A percentile compares a stretch with the other conserved stretches of the same genome.
Conservation (phyloP, 92 coral and sea anemone species). For the Chrysogorgia sp. region DNA sequence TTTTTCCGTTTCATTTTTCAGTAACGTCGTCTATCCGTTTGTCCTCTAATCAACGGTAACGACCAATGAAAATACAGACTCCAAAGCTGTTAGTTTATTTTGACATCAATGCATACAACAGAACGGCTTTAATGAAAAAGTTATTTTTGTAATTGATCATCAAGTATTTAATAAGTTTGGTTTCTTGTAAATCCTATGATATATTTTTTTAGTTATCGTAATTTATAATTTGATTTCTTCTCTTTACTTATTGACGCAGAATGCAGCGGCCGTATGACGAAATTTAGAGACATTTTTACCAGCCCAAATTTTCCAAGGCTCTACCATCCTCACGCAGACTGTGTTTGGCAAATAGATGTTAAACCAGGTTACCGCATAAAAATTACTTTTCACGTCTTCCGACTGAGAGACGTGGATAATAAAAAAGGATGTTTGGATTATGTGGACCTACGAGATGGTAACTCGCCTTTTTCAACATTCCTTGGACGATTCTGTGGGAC, state of each 20-base stretch:
- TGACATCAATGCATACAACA: no score
- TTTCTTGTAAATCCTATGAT: background rate
- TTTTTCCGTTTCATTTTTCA: no score
- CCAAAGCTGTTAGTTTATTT: no score
- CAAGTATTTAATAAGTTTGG: no score
- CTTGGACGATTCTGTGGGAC: conserved; percentile 76
- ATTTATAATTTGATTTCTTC: background rate
- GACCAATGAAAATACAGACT: no score
- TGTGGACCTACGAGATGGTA: conserved; percentile 78
- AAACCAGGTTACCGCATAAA: conserved; percentile 72
- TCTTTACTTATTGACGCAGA: conserved; percentile 26
- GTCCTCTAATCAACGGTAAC: no score
- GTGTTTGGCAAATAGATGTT: conserved; percentile 76
- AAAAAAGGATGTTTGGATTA: conserved; percentile 73
- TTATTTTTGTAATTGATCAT: background rate
- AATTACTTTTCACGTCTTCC: conserved; percentile 64
- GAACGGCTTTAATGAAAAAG: no score
- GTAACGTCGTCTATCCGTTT: no score
- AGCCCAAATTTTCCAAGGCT: conserved; percentile 64
- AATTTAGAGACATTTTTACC: conserved; percentile 50
- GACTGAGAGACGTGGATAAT: conserved; percentile 59
- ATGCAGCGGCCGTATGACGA: conserved; percentile 55
- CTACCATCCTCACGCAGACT: conserved; percentile 63
- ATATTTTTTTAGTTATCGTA: no score
- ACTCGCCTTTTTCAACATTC: conserved; percentile 64